phyloP scores from a whole-genome alignment of 2,113 vertebrate species.

The Pelecanus crispus region DNA sequence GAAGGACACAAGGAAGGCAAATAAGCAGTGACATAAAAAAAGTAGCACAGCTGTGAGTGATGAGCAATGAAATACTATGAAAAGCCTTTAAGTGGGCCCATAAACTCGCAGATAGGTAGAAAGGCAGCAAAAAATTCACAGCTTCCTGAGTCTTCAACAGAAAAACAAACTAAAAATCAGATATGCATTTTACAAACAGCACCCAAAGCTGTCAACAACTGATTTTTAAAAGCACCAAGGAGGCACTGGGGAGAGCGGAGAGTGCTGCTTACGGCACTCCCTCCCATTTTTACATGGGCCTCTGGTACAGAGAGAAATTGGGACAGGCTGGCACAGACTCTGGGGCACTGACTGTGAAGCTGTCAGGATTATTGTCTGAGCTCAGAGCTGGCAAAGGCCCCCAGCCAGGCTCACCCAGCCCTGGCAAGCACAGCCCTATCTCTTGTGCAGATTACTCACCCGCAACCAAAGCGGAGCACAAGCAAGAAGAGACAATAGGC shows the following conservation, averaged over 20 bases:
- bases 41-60: neutral
- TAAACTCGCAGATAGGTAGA: neutral
- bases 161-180: neutral
- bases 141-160: neutral
- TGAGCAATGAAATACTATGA: neutral
- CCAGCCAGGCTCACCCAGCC: constrained; percentile 23
- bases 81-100: neutral
- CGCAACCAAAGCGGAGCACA: neutral
- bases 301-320: neutral
- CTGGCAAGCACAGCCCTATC: constrained; percentile 32
- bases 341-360: neutral
- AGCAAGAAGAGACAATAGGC: constrained; percentile 51
- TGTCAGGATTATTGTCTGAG: constrained; percentile 28
- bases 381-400: constrained; percentile 56
- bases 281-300: neutral
- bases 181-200: neutral
- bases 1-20: neutral
- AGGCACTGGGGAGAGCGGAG: neutral
- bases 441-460: constrained; percentile 29
- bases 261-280: neutral
- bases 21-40: neutral
- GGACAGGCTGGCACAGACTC: constrained; percentile 2
- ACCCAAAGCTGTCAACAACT: neutral
- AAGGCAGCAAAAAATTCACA: neutral
- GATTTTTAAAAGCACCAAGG: neutral